These are phyloP conservation scores for Paelopatides confundens DNA, from an alignment of 53 echinoderm and acorn worm species.

Conservation along the genomic window DNA sequence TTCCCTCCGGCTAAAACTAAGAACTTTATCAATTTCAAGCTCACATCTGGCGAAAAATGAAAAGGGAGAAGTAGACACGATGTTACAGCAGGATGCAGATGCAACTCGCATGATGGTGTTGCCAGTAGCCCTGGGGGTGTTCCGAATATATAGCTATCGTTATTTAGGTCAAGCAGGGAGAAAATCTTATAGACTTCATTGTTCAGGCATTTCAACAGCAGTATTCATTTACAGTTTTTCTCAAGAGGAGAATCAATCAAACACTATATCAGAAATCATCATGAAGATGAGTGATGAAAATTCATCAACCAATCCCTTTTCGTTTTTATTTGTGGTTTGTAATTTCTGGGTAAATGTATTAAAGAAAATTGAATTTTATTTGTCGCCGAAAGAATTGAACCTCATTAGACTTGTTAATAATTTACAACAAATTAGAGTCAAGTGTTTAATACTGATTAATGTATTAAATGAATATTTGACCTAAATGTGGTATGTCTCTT, in stretches of 20 bases:
- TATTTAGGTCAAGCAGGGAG: conserved; percentile 37
- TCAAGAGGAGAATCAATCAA: not conserved
- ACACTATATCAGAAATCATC: not conserved
- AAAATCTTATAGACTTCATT: not conserved
- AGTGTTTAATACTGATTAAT: not conserved
- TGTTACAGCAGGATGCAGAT: conserved; percentile 9
- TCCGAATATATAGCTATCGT: conserved; percentile 9
- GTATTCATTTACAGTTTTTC: not conserved
- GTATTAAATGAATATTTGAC: not conserved
- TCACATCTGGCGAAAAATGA: conserved; percentile 25
- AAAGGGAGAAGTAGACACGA: conserved; percentile 3
- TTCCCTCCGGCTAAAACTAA: not conserved
- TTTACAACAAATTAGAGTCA: not conserved
- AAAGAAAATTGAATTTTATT: not conserved
- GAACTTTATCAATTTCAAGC: conserved; percentile 33
- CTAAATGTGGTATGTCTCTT: not conserved
- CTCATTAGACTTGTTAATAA: not conserved
- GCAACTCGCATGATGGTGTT: conserved; percentile 8
- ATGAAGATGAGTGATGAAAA: not conserved
- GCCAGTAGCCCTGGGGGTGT: not conserved
- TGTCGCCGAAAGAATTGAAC: not conserved
- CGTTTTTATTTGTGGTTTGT: too few species aligned
- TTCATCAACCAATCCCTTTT: not conserved
- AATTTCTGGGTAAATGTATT: too few species aligned
- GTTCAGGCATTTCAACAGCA: not conserved